Base-by-base conservation (phyloP, 2,797 vertebrate species). In the Catamblyrhynchus diadema region DNA sequence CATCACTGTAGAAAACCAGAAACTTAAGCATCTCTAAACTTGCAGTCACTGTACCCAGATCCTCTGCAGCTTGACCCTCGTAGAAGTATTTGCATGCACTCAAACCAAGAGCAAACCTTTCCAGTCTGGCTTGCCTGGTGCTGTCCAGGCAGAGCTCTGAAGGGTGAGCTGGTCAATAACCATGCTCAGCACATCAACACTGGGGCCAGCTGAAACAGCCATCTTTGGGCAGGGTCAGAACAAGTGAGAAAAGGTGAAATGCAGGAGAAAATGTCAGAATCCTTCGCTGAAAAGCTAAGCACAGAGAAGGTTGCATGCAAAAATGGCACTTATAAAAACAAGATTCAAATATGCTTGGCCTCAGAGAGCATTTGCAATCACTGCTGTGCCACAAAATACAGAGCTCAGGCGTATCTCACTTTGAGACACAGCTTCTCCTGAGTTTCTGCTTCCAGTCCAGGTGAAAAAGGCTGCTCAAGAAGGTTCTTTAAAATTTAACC, bases 111-210 rank as follows among this genome's bases (percentile, higher is more conserved):
- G 21, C 13, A 90, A 62, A 84, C 3, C 22, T 48, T 12, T 7
- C 19, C 48, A 45, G 21, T 19, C 22, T 65, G 25, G 19, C n/a
- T 62, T 78, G 35, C 13, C 50, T 50, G 69, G 56, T 57, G 51
- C 25, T 70, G 35, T 47, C 16, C 21, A 72, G 61, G 15, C 37
- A 78, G 77, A 86, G 39, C 30, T 72, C 30, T 72, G 86, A 27
- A 61, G 60, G 10, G 7, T 44, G 59, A 72, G 62, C 10, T 1
- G 14, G 11, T 27, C 21, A 56, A 61, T 42, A 80, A 27, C 25
- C 10, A 2, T 3, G 6, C 11, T 62, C 10, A 25, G 53, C 28
- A 9, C 2, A 0, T 18, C 57, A 37, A 0, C 12, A 24, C 23
- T 25, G 19, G 3, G 35, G 27, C 18, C 57, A 47, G 42, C 39